Evolutionary conservation across 2,888 invertebrate species (phyloP).

Genomic region (Scaptodrosophila latifasciaeformis): DNA sequence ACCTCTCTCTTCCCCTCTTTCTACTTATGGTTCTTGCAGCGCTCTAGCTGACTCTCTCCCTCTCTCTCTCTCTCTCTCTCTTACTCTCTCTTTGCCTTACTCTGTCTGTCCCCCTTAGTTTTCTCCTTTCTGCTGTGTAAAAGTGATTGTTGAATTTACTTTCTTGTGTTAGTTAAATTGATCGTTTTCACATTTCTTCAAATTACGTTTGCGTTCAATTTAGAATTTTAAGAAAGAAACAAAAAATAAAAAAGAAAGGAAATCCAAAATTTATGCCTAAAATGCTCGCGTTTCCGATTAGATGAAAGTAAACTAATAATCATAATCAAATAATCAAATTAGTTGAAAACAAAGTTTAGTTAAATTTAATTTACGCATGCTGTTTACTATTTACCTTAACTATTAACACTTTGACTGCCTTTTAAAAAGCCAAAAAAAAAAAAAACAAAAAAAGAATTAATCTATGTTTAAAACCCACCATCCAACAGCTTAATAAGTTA

Average conservation of each 20-base stretch:
- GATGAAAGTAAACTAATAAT: too few relatives aligned
- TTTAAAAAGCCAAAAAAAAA: too few relatives aligned
- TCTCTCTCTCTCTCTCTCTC: constrained; percentile 10
- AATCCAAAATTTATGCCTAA: constrained; percentile 10
- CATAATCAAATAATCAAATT: too few relatives aligned
- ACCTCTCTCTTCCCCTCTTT: background rate
- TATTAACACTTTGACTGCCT: too few relatives aligned
- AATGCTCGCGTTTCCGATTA: too few relatives aligned
- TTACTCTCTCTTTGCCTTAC: constrained; percentile 6
- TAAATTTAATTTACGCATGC: background rate
- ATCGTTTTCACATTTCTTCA: constrained; percentile 28
- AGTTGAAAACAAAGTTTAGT: too few relatives aligned
- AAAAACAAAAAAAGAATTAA: too few relatives aligned
- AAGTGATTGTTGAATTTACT: background rate
- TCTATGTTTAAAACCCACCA: too few relatives aligned
- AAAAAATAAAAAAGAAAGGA: constrained; percentile 12
- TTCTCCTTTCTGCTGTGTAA: too few relatives aligned
- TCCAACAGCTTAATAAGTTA: too few relatives aligned
- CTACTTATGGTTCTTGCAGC: constrained; percentile 1
- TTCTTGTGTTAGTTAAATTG: constrained; percentile 7
- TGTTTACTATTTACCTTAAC: too few relatives aligned
- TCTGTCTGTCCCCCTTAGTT: constrained; percentile 13
- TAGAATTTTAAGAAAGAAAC: constrained; percentile 2
- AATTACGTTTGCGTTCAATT: background rate
- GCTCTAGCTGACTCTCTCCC: constrained; percentile 2